Conservation (phyloP, 2,113 vertebrate genomes). For the Marmota flaviventris region DNA sequence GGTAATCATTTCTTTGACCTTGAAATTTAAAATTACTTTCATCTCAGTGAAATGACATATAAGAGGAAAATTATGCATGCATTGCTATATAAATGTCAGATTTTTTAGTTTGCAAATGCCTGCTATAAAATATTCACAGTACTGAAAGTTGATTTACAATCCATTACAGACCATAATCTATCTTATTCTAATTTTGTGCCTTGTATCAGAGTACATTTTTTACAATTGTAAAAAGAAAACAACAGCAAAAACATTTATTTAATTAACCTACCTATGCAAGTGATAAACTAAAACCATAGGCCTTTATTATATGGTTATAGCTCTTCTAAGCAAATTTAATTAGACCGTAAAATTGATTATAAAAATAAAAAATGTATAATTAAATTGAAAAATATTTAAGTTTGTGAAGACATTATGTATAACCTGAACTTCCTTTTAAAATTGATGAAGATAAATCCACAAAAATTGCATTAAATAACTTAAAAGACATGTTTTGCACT, state of each 20-base stretch:
- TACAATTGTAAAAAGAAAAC: slow-evolving; percentile 56
- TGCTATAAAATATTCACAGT: slow-evolving; percentile 83
- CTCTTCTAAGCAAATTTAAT: slow-evolving; percentile 51
- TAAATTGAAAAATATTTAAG: slow-evolving; percentile 68
- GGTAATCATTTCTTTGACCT: slow-evolving; percentile 83
- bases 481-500: slow-evolving; percentile 10
- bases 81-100: slow-evolving; percentile 85
- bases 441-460: slow-evolving; percentile 40
- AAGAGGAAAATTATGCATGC: slow-evolving; percentile 83
- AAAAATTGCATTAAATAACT: neutral
- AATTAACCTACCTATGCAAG: slow-evolving; percentile 70
- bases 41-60: slow-evolving; percentile 80
- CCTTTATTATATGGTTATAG: slow-evolving; percentile 73
- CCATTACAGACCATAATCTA: slow-evolving; percentile 71
- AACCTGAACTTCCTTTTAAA: slow-evolving; percentile 39
- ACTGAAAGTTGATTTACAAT: slow-evolving; percentile 81
- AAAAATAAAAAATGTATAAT: slow-evolving; percentile 63
- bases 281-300: slow-evolving; percentile 59
- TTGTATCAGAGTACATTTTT: slow-evolving; percentile 70
- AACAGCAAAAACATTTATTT: slow-evolving; percentile 58
- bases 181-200: slow-evolving; percentile 73
- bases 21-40: slow-evolving; percentile 85
- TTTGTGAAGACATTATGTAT: slow-evolving; percentile 2
- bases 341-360: slow-evolving; percentile 44
- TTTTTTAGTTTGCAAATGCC: slow-evolving; percentile 84